Evolutionary conservation across 1,140 invertebrate genomes (phyloP).

Genomic region (Hestina assimilis): DNA sequence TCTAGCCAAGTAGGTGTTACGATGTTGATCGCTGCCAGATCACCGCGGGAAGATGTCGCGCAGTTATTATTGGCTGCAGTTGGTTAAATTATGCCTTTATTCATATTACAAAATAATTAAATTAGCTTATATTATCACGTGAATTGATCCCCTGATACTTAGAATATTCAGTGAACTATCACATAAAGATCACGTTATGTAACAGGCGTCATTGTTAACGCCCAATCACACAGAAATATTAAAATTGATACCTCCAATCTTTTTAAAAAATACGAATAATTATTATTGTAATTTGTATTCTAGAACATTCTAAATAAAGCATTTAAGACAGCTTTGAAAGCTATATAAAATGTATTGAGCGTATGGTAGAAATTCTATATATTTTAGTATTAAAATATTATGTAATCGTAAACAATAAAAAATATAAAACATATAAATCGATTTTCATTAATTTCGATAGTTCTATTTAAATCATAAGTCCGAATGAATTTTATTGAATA

Average conservation of each 20-base stretch:
- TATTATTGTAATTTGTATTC: too few species aligned
- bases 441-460: background rate
- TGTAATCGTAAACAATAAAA: background rate
- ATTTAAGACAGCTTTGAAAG: background rate
- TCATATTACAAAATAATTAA: too few species aligned
- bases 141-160: too few species aligned
- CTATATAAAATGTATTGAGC: background rate
- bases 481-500: too few species aligned
- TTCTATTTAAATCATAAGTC: background rate
- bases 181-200: too few species aligned
- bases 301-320: background rate
- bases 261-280: too few species aligned
- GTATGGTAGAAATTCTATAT: background rate
- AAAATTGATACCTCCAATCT: too few species aligned
- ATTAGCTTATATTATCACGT: too few species aligned
- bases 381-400: background rate
- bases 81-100: constrained; percentile 85
- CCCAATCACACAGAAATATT: too few species aligned
- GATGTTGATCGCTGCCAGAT: constrained; percentile 84
- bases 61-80: constrained; percentile 93
- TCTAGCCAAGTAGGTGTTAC: constrained; percentile 88
- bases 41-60: constrained; percentile 83
- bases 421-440: background rate
- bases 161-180: too few species aligned
- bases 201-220: too few species aligned